These are phyloP conservation scores for Parochlus steinenii DNA, from an alignment of 2,888 invertebrate species.

Conservation along the genomic window DNA sequence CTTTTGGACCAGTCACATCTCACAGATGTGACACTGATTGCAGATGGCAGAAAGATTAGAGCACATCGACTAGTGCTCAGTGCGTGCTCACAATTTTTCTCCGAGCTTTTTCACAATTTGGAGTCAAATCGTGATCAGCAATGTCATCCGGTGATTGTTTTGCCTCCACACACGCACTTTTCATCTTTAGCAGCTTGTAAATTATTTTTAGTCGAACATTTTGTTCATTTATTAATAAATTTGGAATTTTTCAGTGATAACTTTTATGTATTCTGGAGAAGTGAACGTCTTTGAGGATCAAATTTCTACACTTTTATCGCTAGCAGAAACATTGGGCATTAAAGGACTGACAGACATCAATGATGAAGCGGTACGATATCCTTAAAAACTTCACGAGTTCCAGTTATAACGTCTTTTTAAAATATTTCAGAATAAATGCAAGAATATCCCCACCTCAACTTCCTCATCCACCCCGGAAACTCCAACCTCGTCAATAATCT, in stretches of 20 bases:
- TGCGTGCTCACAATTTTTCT: conserved; percentile 81
- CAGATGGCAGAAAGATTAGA: conserved; percentile 65
- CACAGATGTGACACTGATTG: conserved; percentile 75
- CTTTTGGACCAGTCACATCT: conserved; percentile 64
- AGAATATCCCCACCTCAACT: conserved; percentile 14
- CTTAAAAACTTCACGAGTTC: conserved; percentile 1
- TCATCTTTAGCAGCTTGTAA: conserved; percentile 23
- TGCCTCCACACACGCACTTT: conserved; percentile 21
- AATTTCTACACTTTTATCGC: conserved; percentile 55
- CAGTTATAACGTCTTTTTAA: no score
- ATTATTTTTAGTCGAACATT: not conserved
- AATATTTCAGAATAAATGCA: conserved; percentile 14
- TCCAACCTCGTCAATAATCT: conserved; percentile 15
- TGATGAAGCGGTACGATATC: conserved; percentile 12
- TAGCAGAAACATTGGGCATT: conserved; percentile 66
- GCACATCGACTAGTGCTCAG: conserved; percentile 77
- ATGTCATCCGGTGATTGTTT: conserved; percentile 29
- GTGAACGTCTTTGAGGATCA: conserved; percentile 68
- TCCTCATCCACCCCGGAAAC: conserved; percentile 15
- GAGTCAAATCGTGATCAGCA: conserved; percentile 18
- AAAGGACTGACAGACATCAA: conserved; percentile 69
- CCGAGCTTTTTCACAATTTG: conserved; percentile 52
- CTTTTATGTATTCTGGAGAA: conserved; percentile 79
- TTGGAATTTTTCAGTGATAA: conserved; percentile 60
- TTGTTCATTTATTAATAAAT: no score